These are phyloP conservation scores for Ips nitidus DNA, from an alignment of 1,140 invertebrate genomes.

Conservation along the genomic window DNA sequence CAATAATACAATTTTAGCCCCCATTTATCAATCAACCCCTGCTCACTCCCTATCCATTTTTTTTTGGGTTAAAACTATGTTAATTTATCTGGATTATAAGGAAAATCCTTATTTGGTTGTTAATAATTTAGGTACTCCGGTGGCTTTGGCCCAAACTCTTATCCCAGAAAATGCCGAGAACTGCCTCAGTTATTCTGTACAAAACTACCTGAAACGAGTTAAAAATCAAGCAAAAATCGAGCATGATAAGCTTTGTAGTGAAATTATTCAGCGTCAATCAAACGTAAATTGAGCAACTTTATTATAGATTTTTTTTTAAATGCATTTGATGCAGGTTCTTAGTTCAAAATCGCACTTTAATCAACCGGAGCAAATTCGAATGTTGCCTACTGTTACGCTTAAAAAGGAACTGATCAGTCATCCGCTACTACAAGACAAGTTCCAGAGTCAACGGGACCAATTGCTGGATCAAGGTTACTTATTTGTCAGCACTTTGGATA, in stretches of 20 bases:
- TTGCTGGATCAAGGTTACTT: constrained; percentile 85
- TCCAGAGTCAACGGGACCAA: constrained; percentile 77
- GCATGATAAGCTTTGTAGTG: constrained; percentile 82
- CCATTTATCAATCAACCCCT: too few relatives aligned
- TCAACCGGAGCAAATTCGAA: constrained; percentile 48
- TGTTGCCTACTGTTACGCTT: constrained; percentile 69
- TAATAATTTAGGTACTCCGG: constrained; percentile 58
- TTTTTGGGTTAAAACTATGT: too few relatives aligned
- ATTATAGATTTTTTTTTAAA: background rate
- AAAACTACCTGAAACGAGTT: constrained; percentile 92
- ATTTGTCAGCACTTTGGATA: constrained; percentile 68
- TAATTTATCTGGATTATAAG: too few relatives aligned
- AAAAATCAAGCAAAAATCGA: constrained; percentile 96
- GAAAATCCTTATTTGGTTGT: background rate
- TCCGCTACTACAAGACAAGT: constrained; percentile 79
- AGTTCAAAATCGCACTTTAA: constrained; percentile 47
- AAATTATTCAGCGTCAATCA: constrained; percentile 50
- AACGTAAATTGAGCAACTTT: constrained; percentile 38
- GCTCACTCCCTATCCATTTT: too few relatives aligned
- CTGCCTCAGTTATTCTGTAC: constrained; percentile 87
- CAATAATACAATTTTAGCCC: too few relatives aligned
- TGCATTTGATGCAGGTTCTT: too few relatives aligned
- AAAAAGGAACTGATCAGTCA: constrained; percentile 80
- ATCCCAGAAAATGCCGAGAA: constrained; percentile 93
- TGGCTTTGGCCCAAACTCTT: constrained; percentile 76